Percentiles rank a stretch among this genome's conserved stretches.
Conservation (phyloP, 1,140 invertebrate genomes). For the Trachymyrmex septentrionalis region DNA sequence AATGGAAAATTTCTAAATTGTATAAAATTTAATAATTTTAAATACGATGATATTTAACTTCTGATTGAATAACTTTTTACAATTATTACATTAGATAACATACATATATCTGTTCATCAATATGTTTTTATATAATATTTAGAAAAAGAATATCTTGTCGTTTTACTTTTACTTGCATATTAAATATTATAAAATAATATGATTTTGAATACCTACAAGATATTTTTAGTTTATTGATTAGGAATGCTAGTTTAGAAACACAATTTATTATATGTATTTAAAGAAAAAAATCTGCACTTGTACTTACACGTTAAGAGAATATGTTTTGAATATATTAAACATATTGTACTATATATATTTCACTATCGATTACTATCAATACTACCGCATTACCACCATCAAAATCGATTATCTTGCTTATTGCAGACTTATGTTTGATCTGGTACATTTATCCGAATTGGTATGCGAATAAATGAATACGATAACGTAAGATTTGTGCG, state of each 20-base stretch:
- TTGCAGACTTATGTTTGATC: not conserved
- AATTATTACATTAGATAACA: not conserved
- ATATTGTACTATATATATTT: not conserved
- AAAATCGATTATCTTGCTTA: constrained; percentile 1
- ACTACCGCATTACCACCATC: not conserved
- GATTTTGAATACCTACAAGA: not conserved
- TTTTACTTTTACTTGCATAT: no score
- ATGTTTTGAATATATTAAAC: not conserved
- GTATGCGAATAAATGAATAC: constrained; percentile 31
- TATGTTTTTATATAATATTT: no score
- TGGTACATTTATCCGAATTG: constrained; percentile 23
- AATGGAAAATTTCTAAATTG: no score
- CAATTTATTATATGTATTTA: constrained; percentile 9
- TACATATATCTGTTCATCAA: no score
- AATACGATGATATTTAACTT: no score
- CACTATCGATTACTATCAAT: not conserved
- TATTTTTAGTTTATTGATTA: not conserved
- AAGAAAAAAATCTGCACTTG: not conserved
- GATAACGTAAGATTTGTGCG: constrained; percentile 18
- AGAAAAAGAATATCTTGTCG: no score
- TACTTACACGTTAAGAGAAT: not conserved
- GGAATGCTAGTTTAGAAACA: not conserved
- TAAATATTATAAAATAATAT: not conserved
- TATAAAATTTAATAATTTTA: no score
- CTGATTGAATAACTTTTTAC: not conserved